phyloP scores from a whole-genome alignment of 2,888 invertebrate genomes.

The Girardia tigrina region DNA sequence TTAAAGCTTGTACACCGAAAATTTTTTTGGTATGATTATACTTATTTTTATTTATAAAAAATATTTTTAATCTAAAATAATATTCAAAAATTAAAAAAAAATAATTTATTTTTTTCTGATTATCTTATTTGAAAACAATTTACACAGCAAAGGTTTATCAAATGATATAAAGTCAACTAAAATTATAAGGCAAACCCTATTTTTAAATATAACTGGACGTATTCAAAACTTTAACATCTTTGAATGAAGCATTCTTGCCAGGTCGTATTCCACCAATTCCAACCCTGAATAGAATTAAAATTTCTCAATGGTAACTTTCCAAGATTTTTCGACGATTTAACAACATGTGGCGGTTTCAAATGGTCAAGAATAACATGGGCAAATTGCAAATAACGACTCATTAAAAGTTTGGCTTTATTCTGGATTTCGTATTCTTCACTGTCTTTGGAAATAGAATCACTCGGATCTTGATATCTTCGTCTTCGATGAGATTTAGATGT shows the following conservation, averaged over 20 bases:
- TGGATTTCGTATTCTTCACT: background rate
- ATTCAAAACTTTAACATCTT: too few species aligned
- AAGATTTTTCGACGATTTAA: background rate
- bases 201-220: too few species aligned
- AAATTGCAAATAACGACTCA: slow-evolving; percentile 1
- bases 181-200: too few species aligned
- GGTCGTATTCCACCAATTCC: background rate
- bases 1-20: too few species aligned
- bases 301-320: background rate
- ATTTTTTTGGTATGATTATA: too few species aligned
- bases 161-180: too few species aligned
- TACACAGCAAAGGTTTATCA: too few species aligned
- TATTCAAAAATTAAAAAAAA: too few species aligned
- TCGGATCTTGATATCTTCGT: background rate
- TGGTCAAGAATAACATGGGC: slow-evolving; percentile 13
- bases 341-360: background rate
- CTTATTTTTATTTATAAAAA: too few species aligned
- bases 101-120: too few species aligned
- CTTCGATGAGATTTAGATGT: background rate
- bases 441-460: background rate
- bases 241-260: slow-evolving; percentile 3
- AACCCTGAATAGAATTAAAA: background rate
- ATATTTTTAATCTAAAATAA: too few species aligned
- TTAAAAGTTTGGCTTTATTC: background rate
- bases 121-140: too few species aligned